Base-by-base conservation (phyloP, 2,113 vertebrate genomes). In the Acrocephalus kingi region DNA sequence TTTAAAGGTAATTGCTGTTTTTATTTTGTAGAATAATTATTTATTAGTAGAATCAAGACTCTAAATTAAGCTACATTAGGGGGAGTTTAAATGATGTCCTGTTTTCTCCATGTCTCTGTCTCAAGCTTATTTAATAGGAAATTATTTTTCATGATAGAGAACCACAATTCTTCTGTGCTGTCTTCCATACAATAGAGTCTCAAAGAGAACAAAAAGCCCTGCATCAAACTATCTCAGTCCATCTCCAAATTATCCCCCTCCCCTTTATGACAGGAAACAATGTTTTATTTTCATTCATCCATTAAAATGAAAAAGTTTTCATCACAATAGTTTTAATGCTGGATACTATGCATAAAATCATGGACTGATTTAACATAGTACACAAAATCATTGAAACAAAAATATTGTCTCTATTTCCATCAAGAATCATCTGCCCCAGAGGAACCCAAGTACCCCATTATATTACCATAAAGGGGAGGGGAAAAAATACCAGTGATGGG, bases 1-100 rank as follows among this genome's bases (percentile, higher is more conserved):
- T 99, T 99, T 95, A 97, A 98, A 98, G 99, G 99, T 99, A 98
- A 97, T 7, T 23, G 10, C 7, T 92, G 9, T 1, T 78, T 87
- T 76, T 69, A 58, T 67, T 79, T 56, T 75, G 11, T 21, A 89
- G 71, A 87, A 61, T 35, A 6, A 43, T 83, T 49, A 89, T 56
- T 69, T 78, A 61, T 72, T 72, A 72, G 33, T 35, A 79, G 45
- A 80, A 69, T 30, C 25, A 51, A 31, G 22, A 61, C 33, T 64
- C 37, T 62, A 75, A 46, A 10, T 81, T 77, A 37, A 79, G 14
- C 33, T 86, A 33, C 17, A 28, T 54, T 76, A 81, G 22, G 11
- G 7, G 25, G 64, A 64, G 30, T 43, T 84, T 49, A 88, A 89
- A 75, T 73, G 25, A 66, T 69, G 33, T 39, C 13, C 10, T 66